Evolutionary conservation across 1,140 invertebrate species (phyloP).

Genomic region (Periplaneta americana): DNA sequence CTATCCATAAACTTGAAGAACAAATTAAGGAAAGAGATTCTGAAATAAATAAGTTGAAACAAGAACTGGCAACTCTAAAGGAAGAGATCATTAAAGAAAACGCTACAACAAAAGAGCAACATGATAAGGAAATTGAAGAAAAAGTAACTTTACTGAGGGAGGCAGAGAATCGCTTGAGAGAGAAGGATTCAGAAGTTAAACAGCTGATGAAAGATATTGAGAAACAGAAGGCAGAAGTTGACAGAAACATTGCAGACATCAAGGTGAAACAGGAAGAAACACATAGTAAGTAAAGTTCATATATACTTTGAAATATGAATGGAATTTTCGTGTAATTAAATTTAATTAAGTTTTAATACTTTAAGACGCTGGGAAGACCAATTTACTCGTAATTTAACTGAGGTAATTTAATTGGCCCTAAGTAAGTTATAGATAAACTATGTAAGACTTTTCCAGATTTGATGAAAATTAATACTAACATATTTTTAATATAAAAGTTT

Average conservation of each 20-base stretch:
- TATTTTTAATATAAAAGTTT: too few relatives aligned
- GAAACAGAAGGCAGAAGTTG: conserved; percentile 31
- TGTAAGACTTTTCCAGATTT: too few relatives aligned
- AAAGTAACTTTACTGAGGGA: not conserved
- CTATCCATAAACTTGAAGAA: conserved; percentile 32
- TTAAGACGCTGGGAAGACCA: too few relatives aligned
- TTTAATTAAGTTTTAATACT: too few relatives aligned
- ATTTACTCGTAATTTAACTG: too few relatives aligned
- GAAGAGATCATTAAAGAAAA: not conserved
- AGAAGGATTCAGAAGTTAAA: conserved; percentile 30
- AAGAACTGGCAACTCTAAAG: conserved; percentile 27
- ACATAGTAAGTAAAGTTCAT: conserved; percentile 27
- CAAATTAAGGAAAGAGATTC: conserved; percentile 40
- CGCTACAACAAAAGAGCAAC: not conserved
- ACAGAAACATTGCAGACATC: conserved; percentile 37
- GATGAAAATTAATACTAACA: too few relatives aligned
- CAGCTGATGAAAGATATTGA: conserved; percentile 30
- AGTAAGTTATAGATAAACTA: too few relatives aligned
- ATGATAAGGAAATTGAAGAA: conserved; percentile 13
- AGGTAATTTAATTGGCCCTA: too few relatives aligned
- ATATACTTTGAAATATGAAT: too few relatives aligned
- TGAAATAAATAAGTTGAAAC: conserved; percentile 42
- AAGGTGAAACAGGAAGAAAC: conserved; percentile 37
- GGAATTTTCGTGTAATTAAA: too few relatives aligned
- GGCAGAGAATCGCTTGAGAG: conserved; percentile 13